Base-by-base conservation (phyloP, 2,888 invertebrate genomes). In the Nycteola revayana region DNA sequence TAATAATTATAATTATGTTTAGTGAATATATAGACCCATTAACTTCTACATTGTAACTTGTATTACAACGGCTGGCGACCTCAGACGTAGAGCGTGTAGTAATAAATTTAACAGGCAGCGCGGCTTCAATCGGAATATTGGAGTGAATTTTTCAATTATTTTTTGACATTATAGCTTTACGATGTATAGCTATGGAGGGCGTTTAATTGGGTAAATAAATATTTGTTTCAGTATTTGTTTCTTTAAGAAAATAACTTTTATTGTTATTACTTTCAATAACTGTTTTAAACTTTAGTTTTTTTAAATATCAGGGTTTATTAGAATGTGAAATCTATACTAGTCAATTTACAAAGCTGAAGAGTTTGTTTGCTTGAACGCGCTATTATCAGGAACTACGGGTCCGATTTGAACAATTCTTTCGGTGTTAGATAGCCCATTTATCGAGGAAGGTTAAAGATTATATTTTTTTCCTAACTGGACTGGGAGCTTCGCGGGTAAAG, bases 131-230 rank as follows among this genome's bases (percentile, higher is more conserved):
- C 36, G 39, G 44, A 46, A 49, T 53, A 53, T 51, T 49, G 50
- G 46, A 48, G 49, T 60, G 51, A 59, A 61, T 56, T 55, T 59
- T 68, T 71, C 60, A 68, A 70, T 66, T 29, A 8, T 63, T 54
- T 62, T 66, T 58, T 46, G 55, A 59, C 51, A 52, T 59, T 46
- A 47, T 51, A 47, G 58, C 53, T 64, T 64, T 61, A 63, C 58
- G 40, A 43, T 47, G 39, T 41, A 50, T 46, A 39, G 46, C 49
- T 66, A 62, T 52, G 48, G 67, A 62, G 65, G 66, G 67, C 66
- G 67, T 71, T 73, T 72, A 30, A 30, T 30, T 24, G 22, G 14
- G 5, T 24, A 24, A 29, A 30, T 17, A 20, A 28, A 28, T 21
- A 21, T 10, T 21, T 21, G 3, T 10, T n/a, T 21, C 1, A 28